Evolutionary conservation across 2,113 vertebrate species (phyloP), one percentile per base, ranked within the genome.

Genomic region (Vanacampus margaritifer): DNA sequence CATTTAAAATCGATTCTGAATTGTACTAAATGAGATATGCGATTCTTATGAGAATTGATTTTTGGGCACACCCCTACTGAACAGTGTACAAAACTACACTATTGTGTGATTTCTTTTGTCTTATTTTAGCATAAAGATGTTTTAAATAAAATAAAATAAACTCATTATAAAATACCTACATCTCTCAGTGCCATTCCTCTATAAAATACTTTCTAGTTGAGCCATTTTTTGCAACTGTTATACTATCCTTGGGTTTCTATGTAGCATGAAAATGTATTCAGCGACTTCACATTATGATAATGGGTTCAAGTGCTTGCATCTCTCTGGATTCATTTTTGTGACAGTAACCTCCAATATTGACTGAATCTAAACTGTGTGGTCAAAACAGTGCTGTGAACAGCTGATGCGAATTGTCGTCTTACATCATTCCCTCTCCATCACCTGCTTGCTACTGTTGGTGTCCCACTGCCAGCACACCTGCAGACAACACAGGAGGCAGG

Each of bases 361-460:
- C 5, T 48, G 24, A 68, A 65, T 75, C 12, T 43, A 24, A 74
- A 76, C 56, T 72, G 64, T 67, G 17, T 53, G 35, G 24, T 35
- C 36, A 59, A 39, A 73, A 67, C 51, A 14, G 21, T 53, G 28
- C 21, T 14, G 7, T 26, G 54, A 81, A 36, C 77, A 87, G 74
- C 79, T 81, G 83, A 69, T 64, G 68, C 72, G 76, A 57, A 73
- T 62, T 66, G 75, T 76, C 46, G 26, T 61, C 46, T 59, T 32
- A 28, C 74, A 79, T 71, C 65, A 76, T 62, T 68, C 36, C 13
- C 58, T 64, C 41, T 76, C 75, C 76, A 93, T 91, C 94, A 95
- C 79, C 90, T 86, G 85, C 91, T 21, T 85, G 84, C 77, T 94
- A 93, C 95, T 84, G 95, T 88, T 93, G 60, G 74, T 89, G 72